Evolutionary conservation across 2,888 invertebrate species (phyloP), one percentile per base, ranked within the genome.

Genomic region (Trichopria drosophilae): DNA sequence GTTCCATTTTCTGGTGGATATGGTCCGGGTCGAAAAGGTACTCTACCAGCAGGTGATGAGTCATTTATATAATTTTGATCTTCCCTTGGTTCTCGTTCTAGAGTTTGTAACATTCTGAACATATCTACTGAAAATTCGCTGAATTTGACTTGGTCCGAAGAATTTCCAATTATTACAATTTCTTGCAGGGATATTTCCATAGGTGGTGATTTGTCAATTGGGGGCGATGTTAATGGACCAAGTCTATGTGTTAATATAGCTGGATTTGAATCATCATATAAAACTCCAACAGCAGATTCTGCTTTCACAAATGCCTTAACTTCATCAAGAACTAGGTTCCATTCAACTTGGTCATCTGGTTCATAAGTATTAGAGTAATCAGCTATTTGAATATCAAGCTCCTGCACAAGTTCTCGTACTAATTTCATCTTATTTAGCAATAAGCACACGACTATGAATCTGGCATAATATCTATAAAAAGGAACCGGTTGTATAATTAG

Each of bases 51-150:
- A 67, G 87, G 86, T 15, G 87, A 86, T 15, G 84, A 81, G 72
- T 87, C 86, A 70, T 86, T 83, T 57, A 83, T 78, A 73, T 87
- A 86, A 66, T 86, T 87, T 40, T 84, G 80, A 59, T 89, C 89
- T 64, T 91, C 91, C 62, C 89, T 87, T 9, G 93, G 92, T 72
- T 97, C 95, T 58, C 93, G 80, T 75, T 97, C 97, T 53, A 97
- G 78, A 1, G 93, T 93, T 78, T 97, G 97, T 53, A 96, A 81
- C 87, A 97, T 95, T 65, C 96, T 82, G 77, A 92, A 97, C 97
- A 97, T 97, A 78, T 97, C 97, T 82, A 97, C 87, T 10, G 96
- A 96, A 62, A 97, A 79, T 77, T 97, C 96, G 61, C 93, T 94
- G 78, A 95, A 96, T 77, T 95, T 95, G 23, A 94, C 91, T 81